Conservation (phyloP, 2,797 vertebrate species). For the Onychomys torridus region DNA sequence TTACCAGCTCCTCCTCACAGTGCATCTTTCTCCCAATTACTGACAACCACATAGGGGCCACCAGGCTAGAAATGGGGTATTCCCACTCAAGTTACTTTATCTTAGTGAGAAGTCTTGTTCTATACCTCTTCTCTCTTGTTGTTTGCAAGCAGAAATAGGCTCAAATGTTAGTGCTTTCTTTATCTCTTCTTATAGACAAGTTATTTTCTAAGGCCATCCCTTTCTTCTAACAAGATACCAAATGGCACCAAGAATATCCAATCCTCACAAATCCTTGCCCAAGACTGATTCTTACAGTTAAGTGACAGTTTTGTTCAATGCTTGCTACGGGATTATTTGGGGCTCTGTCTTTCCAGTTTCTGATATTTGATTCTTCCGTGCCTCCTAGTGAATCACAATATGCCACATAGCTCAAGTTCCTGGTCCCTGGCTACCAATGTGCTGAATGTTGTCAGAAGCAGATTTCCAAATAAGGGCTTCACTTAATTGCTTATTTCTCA, state of each 20-base stretch:
- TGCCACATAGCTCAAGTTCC: not conserved
- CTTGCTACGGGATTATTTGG: not conserved
- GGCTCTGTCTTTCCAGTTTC: not conserved
- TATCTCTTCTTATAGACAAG: not conserved
- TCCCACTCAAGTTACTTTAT: not conserved
- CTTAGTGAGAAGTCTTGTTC: not conserved
- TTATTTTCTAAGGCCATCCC: not conserved
- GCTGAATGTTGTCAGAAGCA: not conserved
- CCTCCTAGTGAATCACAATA: not conserved
- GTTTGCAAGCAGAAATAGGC: not conserved
- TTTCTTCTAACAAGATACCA: not conserved
- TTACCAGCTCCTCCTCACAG: not conserved
- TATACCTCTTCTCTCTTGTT: not conserved
- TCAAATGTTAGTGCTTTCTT: not conserved
- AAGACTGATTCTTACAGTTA: not conserved
- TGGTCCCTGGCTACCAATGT: not conserved
- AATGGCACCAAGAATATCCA: not conserved
- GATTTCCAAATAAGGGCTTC: not conserved
- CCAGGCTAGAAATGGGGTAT: not conserved
- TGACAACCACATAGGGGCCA: not conserved
- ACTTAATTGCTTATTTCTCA: not conserved
- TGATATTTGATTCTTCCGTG: not conserved
- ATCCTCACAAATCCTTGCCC: not conserved
- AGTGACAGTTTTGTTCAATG: not conserved
- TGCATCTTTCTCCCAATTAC: not conserved